Percentiles rank a stretch among this genome's conserved stretches.
phyloP scores from a whole-genome alignment of 2,113 vertebrate species.

The Pristiophorus japonicus region DNA sequence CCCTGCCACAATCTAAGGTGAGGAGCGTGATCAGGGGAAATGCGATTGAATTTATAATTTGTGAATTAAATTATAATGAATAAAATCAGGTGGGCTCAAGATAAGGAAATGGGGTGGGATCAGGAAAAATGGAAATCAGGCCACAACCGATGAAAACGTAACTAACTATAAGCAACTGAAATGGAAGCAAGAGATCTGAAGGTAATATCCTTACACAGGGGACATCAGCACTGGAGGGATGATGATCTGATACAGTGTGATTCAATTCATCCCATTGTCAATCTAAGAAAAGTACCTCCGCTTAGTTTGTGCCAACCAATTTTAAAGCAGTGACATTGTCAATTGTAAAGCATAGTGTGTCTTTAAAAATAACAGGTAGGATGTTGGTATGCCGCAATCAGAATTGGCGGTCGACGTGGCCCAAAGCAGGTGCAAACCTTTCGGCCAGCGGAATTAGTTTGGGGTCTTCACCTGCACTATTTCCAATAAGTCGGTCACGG shows the following conservation, averaged over 20 bases:
- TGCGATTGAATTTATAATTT: neutral
- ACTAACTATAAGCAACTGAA: neutral
- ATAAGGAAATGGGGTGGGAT: neutral
- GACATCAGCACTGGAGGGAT: neutral
- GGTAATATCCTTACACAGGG: neutral
- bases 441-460: neutral
- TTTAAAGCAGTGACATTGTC: neutral
- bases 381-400: neutral
- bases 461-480: neutral
- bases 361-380: neutral
- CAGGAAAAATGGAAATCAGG: slow-evolving; percentile 6
- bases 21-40: neutral
- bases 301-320: neutral
- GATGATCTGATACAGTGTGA: neutral
- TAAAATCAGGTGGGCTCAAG: neutral
- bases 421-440: neutral
- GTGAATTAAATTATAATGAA: neutral
- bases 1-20: neutral
- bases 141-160: neutral
- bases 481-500: neutral
- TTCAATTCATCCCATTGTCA: neutral
- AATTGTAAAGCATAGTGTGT: neutral
- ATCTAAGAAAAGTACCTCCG: neutral
- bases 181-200: neutral
- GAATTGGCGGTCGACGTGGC: neutral